Evolutionary conservation across 2,888 invertebrate genomes (phyloP), one percentile per base, ranked within the genome.

Genomic region (Xanthorhoe designata): DNA sequence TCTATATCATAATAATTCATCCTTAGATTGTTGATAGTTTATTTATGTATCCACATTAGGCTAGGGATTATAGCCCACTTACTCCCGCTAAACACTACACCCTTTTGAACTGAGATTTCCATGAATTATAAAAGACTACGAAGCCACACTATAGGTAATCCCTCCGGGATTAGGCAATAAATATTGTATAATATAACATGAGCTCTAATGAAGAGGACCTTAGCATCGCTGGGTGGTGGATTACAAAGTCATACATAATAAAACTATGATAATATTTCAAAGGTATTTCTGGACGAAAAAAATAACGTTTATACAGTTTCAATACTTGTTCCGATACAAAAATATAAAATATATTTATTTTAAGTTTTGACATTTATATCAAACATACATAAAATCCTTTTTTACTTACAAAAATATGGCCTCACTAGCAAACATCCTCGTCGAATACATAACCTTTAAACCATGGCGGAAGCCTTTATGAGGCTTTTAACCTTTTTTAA

Each of bases 171-270:
- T 68, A 73, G 18, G 56, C 64, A 68, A 61, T 69, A 69, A 61
- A 65, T 56, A 56, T 32, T 66, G 63, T 50, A 61, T 62, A 66
- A 61, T 67, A 32, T 50, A 64, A 59, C 69, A 70, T 68, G n/a
- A 67, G 42, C 51, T 63, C 61, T 71, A 70, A 71, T 71, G 66
- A 70, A 65, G 65, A 65, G 68, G 64, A 15, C 64, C 4, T 66
- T 54, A 69, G 68, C 64, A 68, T 57, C 57, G 58, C 62, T 58
- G 53, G 66, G 32, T 56, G 47, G 64, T 61, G 70, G 70, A 71
- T 70, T 71, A 71, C 64, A 4, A 2, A 58, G 42, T 65, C 61
- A 70, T 71, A 64, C 64, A 73, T 71, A 68, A 73, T 66, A 64
- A 69, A 68, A 42, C 35, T 9, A 9, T 35, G 9, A 35, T 9